A percentile compares a stretch with the other conserved stretches of the same genome.
phyloP scores from a whole-genome alignment of 2,888 invertebrate genomes.

The Hanleya hanleyi region DNA sequence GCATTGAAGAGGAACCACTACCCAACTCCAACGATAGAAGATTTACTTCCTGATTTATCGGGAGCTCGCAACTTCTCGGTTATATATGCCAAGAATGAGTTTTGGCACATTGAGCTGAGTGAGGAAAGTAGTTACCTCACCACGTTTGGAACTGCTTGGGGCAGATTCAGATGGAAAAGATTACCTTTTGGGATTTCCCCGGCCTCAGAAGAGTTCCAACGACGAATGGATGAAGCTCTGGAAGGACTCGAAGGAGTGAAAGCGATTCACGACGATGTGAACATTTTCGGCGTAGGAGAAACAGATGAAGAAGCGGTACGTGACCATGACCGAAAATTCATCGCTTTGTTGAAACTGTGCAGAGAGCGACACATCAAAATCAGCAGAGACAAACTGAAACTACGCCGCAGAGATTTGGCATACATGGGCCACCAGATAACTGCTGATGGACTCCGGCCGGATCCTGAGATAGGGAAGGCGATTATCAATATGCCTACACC shows the following conservation, averaged over 20 bases:
- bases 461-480: conserved; percentile 30
- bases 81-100: conserved; percentile 26
- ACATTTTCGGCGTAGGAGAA: conserved; percentile 21
- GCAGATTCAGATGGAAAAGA: conserved; percentile 38
- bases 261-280: conserved; percentile 31
- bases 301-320: conserved; percentile 23
- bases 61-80: conserved; percentile 17
- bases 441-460: conserved; percentile 24
- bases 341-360: conserved; percentile 20
- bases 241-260: conserved; percentile 20
- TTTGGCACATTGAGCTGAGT: conserved; percentile 30
- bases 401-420: conserved; percentile 17
- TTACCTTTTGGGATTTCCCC: conserved; percentile 42
- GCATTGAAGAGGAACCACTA: conserved; percentile 25
- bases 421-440: conserved; percentile 32
- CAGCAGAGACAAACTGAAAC: conserved; percentile 29
- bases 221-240: conserved; percentile 13
- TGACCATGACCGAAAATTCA: conserved; percentile 28
- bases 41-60: conserved; percentile 15
- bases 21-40: conserved; percentile 19
- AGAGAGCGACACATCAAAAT: conserved; percentile 25
- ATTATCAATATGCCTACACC: conserved; percentile 32
- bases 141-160: conserved; percentile 41
- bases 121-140: conserved; percentile 32
- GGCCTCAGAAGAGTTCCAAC: conserved; percentile 42